Evolutionary conservation across 2,888 invertebrate genomes (phyloP), one percentile per base, ranked within the genome.

Genomic region (Eupithecia subfuscata): DNA sequence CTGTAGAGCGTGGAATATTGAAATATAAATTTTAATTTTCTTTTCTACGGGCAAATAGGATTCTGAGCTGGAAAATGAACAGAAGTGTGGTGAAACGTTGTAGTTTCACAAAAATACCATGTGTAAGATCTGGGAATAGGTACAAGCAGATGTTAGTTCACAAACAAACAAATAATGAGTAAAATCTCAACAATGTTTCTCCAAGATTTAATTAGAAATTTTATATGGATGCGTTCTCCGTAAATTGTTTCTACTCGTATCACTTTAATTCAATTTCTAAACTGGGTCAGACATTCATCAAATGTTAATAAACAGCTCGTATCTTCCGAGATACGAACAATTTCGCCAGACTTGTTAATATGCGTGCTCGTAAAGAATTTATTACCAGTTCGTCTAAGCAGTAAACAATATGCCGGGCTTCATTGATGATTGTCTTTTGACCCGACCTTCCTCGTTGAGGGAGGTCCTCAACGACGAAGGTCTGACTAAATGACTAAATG

Each of bases 31-130:
- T 25, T 60, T 5, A 22, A 25, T 25, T 25, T 25, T 60, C 34
- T 64, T 1, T 34, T 34, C 30, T 34, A 81, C 25, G 25, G 2
- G 60, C 12, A 60, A 60, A 60, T 25, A 60, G 12, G 75, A 82
- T 79, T 79, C n/a, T 77, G 72, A 77, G 71, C 76, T 80, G 77
- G 77, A 81, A 81, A 84, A 84, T 85, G 78, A 78, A 74, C 65
- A 77, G 64, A 11, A 56, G 34, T 71, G 69, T 74, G 75, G 75
- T 75, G 73, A 73, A 75, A 69, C 56, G 52, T 25, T 63, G 56
- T 60, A 63, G n/a, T n/a, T n/a, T n/a, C 69, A 74, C 72, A 71
- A 70, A 78, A 78, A 69, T 60, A 69, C 73, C 71, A 77, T 68
- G 69, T 75, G 69, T 74, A 74, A 22, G 56, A 12, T 65, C 25